Evolutionary conservation across 2,113 vertebrate species (phyloP).

Genomic region (Myiopsitta monachus): DNA sequence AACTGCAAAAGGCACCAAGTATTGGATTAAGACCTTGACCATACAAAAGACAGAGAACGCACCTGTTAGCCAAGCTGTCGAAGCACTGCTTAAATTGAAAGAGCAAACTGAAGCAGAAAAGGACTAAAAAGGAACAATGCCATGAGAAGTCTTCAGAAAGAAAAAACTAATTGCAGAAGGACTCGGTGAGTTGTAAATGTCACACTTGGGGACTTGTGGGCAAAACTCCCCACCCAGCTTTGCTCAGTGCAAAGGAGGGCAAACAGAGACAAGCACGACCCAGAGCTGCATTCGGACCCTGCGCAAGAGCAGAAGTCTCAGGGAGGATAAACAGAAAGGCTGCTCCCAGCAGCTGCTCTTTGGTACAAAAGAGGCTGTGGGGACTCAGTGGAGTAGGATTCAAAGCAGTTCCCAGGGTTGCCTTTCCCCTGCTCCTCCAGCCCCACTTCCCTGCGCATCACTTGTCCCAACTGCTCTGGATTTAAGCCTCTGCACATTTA

Average conservation of each 20-base stretch:
- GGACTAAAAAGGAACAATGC: not conserved
- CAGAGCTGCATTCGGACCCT: accelerated
- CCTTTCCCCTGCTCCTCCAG: not conserved
- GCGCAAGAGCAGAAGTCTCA: not conserved
- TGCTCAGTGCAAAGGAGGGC: not conserved
- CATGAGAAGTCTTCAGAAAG: not conserved
- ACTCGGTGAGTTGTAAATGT: not conserved
- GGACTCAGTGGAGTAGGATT: not conserved
- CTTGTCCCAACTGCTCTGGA: not conserved
- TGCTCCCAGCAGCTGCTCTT: not conserved
- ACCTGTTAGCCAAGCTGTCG: not conserved
- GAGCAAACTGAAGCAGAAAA: not conserved
- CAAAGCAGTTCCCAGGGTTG: not conserved
- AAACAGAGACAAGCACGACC: accelerated
- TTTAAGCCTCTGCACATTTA: not conserved
- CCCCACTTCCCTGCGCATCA: not conserved
- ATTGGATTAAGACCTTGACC: not conserved
- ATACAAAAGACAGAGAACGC: not conserved
- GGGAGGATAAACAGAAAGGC: not conserved
- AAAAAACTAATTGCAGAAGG: not conserved
- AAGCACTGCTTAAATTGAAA: not conserved
- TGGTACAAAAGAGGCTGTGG: not conserved
- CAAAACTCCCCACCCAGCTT: not conserved
- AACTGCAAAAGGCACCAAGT: not conserved
- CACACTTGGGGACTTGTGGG: not conserved